Conservation (phyloP, 35 echinoderm and acorn worm genomes). For the Patiria miniata region DNA sequence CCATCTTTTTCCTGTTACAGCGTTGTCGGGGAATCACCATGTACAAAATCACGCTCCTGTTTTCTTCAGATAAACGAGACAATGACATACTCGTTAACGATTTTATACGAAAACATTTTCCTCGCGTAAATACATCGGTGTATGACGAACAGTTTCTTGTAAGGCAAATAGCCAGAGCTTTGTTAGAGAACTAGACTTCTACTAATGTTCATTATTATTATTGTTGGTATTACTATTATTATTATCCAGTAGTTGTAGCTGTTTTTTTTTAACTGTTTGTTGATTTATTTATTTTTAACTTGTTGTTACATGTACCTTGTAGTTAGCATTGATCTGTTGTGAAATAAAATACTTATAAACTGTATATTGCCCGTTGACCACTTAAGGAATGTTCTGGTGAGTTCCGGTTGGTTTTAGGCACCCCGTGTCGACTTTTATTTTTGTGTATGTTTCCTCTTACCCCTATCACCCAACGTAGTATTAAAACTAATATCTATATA, state of each 20-base stretch:
- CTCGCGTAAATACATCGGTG: background rate
- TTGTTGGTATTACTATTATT: too few species aligned
- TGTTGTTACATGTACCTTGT: too few species aligned
- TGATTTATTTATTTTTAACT: background rate
- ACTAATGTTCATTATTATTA: background rate
- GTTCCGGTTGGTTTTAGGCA: slow-evolving; percentile 14
- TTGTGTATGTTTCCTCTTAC: too few species aligned
- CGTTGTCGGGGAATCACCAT: background rate
- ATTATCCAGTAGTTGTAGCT: too few species aligned
- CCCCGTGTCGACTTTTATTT: slow-evolving; percentile 1
- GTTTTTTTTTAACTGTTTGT: background rate
- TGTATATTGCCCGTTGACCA: too few species aligned
- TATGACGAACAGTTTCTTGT: background rate
- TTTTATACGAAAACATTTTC: background rate
- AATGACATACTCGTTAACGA: slow-evolving; percentile 17
- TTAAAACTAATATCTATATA: too few species aligned
- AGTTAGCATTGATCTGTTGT: too few species aligned
- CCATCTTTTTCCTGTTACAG: slow-evolving; percentile 33
- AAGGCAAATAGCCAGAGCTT: background rate
- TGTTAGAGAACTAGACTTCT: background rate
- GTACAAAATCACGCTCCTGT: background rate
- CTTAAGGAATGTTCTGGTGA: background rate
- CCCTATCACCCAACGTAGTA: too few species aligned
- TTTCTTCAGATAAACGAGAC: background rate
- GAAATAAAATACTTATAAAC: too few species aligned